Base-by-base conservation (phyloP, 2,797 vertebrate genomes). In the Hippoglossus hippoglossus region DNA sequence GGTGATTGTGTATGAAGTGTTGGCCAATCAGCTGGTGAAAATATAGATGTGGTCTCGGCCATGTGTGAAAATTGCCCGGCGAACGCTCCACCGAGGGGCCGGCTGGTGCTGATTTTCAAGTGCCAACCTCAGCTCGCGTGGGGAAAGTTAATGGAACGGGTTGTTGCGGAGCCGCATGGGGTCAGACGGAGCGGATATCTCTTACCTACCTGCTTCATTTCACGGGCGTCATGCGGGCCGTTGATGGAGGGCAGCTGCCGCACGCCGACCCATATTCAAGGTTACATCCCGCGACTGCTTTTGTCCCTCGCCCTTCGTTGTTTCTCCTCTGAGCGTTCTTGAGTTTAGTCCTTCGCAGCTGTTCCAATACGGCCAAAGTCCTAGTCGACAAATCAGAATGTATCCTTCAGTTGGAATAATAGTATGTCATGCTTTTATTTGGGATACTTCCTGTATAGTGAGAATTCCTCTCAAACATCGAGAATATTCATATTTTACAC, bases 191-290 rank as follows among this genome's bases (percentile, higher is more conserved):
- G 78, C 21, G 68, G 76, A 80, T 73, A 71, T 81, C 58, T 82
- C 75, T 83, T 81, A 77, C 77, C 73, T 85, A 64, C 78, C 79
- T 75, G 85, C 70, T 76, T 87, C 85, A 77, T 86, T 89, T 86
- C 80, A 71, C 70, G 66, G 82, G 81, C 75, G 34, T 87, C 78
- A 82, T 86, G 87, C 69, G 31, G 84, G 64, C 63, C 2, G 13
- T 63, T 86, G 85, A 89, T 84, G 81, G 73, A 83, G 80, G 81
- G 83, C 81, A 85, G 87, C 73, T 83, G 83, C 73, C 77, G 73
- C 83, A 81, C 53, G 15, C 36, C 70, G 83, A 84, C 81, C 87
- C 82, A 73, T 24, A 63, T 82, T 81, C 83, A 83, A 82, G 81
- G 86, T 89, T 82, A 75, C 31, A 56, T 61, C 73, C 57, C 52